A percentile compares a stretch with the other conserved stretches of the same genome.
Conservation (phyloP, 2,888 invertebrate genomes). For the Aspidapion aeneum region DNA sequence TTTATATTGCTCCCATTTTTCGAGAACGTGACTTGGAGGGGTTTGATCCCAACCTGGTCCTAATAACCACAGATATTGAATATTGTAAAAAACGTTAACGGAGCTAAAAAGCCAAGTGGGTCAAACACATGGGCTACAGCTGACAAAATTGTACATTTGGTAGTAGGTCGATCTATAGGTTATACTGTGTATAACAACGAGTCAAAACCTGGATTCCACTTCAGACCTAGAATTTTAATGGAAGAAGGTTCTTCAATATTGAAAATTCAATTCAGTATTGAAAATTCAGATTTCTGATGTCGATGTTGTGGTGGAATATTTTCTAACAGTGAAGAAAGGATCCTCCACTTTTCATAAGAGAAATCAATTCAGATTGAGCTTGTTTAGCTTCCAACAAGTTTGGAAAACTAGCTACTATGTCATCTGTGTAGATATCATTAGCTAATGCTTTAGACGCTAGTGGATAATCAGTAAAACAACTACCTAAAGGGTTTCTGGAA, state of each 20-base stretch:
- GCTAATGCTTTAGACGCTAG: constrained; percentile 5
- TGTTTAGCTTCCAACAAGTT: not conserved
- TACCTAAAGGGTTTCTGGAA: constrained; percentile 7
- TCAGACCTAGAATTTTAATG: constrained; percentile 7
- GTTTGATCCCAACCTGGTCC: constrained; percentile 10
- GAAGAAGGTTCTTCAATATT: not conserved
- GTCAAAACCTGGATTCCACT: constrained; percentile 8
- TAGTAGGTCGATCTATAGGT: not conserved
- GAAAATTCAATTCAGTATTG: no score
- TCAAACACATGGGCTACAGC: constrained; percentile 13
- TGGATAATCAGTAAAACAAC: constrained; percentile 9
- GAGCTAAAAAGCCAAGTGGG: constrained; percentile 12
- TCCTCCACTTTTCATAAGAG: constrained; percentile 2
- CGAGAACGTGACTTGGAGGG: constrained; percentile 1
- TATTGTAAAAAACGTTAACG: constrained; percentile 9
- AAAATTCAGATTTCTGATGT: not conserved
- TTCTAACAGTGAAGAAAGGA: not conserved
- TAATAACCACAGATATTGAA: constrained; percentile 8
- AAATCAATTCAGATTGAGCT: constrained; percentile 1
- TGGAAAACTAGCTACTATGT: constrained; percentile 7
- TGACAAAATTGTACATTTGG: constrained; percentile 13
- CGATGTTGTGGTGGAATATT: not conserved
- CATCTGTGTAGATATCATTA: constrained; percentile 10
- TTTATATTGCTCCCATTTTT: constrained; percentile 7
- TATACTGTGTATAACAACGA: constrained; percentile 3